Percentiles rank a stretch among this genome's conserved stretches.
Conservation (phyloP, 2,797 vertebrate species). For the Esox masquinongy region DNA sequence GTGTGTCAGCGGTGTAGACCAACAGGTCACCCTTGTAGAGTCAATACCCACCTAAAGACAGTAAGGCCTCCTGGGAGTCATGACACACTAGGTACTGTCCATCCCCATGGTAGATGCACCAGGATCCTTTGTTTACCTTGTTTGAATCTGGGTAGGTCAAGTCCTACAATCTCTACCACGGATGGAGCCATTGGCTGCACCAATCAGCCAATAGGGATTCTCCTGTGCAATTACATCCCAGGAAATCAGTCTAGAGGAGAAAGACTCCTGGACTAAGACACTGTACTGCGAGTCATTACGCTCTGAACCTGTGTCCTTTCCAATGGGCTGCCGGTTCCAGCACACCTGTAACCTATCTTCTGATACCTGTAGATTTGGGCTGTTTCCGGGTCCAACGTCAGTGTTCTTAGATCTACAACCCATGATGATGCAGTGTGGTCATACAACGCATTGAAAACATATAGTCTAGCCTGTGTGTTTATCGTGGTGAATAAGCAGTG, state of each 20-base stretch:
- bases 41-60: constrained; percentile 57
- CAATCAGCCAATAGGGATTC: constrained; percentile 78
- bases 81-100: constrained; percentile 74
- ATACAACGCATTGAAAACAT: background rate
- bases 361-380: constrained; percentile 70
- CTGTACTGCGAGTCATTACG: constrained; percentile 70
- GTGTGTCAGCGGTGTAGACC: constrained; percentile 71
- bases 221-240: constrained; percentile 77
- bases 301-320: constrained; percentile 26
- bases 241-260: constrained; percentile 65
- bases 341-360: constrained; percentile 65
- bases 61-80: constrained; percentile 63
- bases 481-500: too few relatives aligned
- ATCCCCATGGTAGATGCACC: constrained; percentile 74
- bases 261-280: constrained; percentile 61
- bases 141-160: constrained; percentile 18
- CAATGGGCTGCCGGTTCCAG: constrained; percentile 62
- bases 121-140: constrained; percentile 60
- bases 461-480: background rate
- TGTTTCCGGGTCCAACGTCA: constrained; percentile 65
- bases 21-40: constrained; percentile 70
- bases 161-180: constrained; percentile 16
- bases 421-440: background rate
- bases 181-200: constrained; percentile 56
- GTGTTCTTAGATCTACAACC: constrained; percentile 66